Conservation (phyloP, 2,797 vertebrate species). For the Cyclura pinguis region DNA sequence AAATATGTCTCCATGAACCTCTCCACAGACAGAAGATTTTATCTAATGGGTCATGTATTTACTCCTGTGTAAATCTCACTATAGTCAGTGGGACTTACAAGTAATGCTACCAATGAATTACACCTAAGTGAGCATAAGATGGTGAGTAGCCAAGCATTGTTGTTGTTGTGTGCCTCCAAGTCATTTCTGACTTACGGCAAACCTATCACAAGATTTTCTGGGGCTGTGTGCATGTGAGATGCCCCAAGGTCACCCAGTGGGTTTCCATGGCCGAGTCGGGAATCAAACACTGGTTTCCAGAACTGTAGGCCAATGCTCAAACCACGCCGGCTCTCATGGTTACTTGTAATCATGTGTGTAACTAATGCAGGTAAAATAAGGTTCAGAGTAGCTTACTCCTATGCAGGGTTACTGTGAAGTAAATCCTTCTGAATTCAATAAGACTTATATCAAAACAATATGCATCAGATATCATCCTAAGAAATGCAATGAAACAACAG, state of each 20-base stretch:
- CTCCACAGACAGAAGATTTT: neutral
- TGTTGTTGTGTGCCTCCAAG: no score
- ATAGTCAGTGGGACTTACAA: neutral
- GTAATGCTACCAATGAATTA: neutral
- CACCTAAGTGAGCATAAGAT: neutral
- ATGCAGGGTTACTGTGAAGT: neutral
- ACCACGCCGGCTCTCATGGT: neutral
- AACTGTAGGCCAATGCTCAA: no score
- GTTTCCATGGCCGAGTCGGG: no score
- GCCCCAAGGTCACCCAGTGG: no score
- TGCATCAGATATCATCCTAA: neutral
- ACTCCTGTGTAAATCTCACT: neutral
- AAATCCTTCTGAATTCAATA: neutral
- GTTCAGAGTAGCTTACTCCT: neutral
- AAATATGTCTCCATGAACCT: neutral
- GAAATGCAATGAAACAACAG: neutral
- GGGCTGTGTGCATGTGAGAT: no score
- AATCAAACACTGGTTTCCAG: no score
- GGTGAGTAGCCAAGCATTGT: neutral
- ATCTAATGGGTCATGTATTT: neutral
- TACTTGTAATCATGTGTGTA: neutral
- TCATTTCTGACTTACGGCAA: no score
- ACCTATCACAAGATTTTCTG: no score
- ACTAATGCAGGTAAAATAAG: neutral
- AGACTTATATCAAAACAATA: neutral